These are phyloP conservation scores for Philhelius pedissequus DNA, from an alignment of 2,888 invertebrate species.

Conservation along the genomic window DNA sequence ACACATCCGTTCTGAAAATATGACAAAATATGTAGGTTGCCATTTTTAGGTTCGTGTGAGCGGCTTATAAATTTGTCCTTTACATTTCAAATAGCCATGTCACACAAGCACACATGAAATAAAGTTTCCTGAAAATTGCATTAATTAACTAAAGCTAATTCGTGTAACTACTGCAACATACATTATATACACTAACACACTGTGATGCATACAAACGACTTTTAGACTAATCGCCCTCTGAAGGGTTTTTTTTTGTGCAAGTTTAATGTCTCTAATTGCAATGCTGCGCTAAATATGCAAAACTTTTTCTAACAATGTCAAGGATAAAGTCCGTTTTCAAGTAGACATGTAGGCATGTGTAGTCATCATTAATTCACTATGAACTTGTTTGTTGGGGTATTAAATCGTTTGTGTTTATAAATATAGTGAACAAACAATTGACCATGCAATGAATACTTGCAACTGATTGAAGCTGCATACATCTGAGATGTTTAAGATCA, in stretches of 20 bases:
- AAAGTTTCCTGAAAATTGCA: not conserved
- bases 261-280: not conserved
- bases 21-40: not conserved
- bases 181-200: too few relatives aligned
- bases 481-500: too few relatives aligned
- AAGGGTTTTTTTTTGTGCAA: not conserved
- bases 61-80: not conserved
- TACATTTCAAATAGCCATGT: not conserved
- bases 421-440: too few relatives aligned
- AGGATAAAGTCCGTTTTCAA: not conserved
- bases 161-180: too few relatives aligned
- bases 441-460: too few relatives aligned
- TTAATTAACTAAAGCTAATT: not conserved
- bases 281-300: not conserved
- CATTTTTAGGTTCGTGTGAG: not conserved
- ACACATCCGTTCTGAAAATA: rapidly evolving
- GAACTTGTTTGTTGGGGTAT: too few relatives aligned
- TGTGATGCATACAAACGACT: too few relatives aligned
- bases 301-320: not conserved
- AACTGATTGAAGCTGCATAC: too few relatives aligned
- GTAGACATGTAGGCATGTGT: too few relatives aligned
- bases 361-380: too few relatives aligned
- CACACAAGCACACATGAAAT: too few relatives aligned
- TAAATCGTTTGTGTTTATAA: too few relatives aligned
- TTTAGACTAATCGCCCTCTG: not conserved